These are phyloP conservation scores for Aleiodes sp. DNA, from an alignment of 1,140 invertebrate species.

Conservation along the genomic window DNA sequence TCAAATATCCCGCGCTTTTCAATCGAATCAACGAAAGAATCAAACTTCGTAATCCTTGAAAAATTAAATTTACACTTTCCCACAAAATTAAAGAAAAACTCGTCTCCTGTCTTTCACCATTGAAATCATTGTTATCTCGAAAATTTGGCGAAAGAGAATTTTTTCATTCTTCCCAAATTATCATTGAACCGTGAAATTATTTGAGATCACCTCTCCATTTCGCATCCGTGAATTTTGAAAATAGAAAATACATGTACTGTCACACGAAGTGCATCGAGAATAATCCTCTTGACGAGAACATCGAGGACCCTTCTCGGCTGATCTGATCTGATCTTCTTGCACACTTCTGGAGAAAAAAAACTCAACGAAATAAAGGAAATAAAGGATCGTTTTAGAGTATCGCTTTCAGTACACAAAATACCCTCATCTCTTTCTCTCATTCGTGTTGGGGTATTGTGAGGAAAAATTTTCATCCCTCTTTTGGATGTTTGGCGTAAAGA, in stretches of 20 bases:
- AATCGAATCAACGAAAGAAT: no score
- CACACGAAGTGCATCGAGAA: neutral
- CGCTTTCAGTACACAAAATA: slow-evolving; percentile 10
- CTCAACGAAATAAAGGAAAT: neutral
- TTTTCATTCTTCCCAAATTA: neutral
- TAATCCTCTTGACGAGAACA: slow-evolving; percentile 20
- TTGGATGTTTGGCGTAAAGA: neutral
- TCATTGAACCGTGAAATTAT: neutral
- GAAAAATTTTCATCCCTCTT: slow-evolving; percentile 9
- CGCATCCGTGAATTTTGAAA: neutral
- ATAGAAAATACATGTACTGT: neutral
- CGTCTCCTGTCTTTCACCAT: neutral
- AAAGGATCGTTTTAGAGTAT: neutral
- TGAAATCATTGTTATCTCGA: neutral
- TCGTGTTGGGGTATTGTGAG: no score
- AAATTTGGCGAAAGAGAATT: neutral
- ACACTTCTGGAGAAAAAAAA: neutral
- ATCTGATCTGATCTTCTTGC: slow-evolving; percentile 22
- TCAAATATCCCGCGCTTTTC: no score
- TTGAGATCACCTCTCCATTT: slow-evolving; percentile 1
- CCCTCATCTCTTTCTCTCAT: neutral
- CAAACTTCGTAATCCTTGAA: no score
- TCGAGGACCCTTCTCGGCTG: slow-evolving; percentile 8
- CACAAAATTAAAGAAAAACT: no score
- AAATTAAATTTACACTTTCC: no score